A percentile compares a stretch with the other conserved stretches of the same genome.
Evolutionary conservation across 2,888 invertebrate genomes (phyloP).

Genomic region (Cataglyphis cursor): DNA sequence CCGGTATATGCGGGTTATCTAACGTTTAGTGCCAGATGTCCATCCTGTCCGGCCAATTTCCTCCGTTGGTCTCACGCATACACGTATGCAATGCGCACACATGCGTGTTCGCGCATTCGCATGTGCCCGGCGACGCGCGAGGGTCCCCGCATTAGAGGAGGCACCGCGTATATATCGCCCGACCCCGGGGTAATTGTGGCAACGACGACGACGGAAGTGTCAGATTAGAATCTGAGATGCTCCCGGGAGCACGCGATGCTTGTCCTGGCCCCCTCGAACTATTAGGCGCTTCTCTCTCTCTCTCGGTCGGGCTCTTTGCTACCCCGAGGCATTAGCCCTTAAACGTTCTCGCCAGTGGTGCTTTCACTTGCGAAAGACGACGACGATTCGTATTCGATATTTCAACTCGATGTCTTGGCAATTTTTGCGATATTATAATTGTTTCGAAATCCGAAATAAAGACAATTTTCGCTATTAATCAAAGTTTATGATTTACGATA

Average conservation of each 20-base stretch:
- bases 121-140: slow-evolving; percentile 35
- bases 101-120: slow-evolving; percentile 48
- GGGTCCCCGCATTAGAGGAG: slow-evolving; percentile 73
- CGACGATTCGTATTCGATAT: slow-evolving; percentile 1
- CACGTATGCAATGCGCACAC: slow-evolving; percentile 2
- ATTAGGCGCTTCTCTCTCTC: slow-evolving; percentile 67
- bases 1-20: slow-evolving; percentile 80
- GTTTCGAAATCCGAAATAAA: background rate
- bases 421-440: background rate
- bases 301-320: slow-evolving; percentile 36
- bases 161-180: slow-evolving; percentile 62
- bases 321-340: slow-evolving; percentile 69
- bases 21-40: slow-evolving; percentile 84
- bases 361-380: slow-evolving; percentile 61
- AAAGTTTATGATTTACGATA: background rate
- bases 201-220: slow-evolving; percentile 84
- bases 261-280: slow-evolving; percentile 75
- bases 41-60: slow-evolving; percentile 77
- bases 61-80: slow-evolving; percentile 59
- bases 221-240: slow-evolving; percentile 86
- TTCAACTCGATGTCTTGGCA: background rate
- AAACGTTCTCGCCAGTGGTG: slow-evolving; percentile 73
- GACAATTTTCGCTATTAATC: background rate
- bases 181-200: slow-evolving; percentile 79
- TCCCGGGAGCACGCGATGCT: slow-evolving; percentile 80